Evolutionary conservation across 2,888 invertebrate genomes (phyloP).

Genomic region (Pseudococcus longispinus): DNA sequence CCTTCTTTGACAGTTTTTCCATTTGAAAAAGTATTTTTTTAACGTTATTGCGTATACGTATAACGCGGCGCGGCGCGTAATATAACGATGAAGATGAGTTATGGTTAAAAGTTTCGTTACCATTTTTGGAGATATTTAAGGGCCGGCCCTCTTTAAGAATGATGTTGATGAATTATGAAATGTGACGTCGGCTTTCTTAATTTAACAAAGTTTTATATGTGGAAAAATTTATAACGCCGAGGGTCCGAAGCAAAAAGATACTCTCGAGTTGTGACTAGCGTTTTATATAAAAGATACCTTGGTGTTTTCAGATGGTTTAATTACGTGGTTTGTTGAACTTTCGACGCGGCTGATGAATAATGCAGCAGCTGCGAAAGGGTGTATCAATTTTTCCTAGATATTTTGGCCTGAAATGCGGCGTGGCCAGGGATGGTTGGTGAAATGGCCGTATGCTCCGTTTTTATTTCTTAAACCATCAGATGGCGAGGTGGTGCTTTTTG

Average conservation of each 20-base stretch:
- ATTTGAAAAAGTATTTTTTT: conserved; percentile 18
- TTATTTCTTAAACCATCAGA: no score
- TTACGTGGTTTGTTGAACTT: neutral
- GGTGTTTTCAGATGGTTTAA: neutral
- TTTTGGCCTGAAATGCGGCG: no score
- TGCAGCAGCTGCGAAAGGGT: neutral
- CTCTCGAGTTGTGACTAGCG: neutral
- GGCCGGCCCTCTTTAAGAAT: neutral
- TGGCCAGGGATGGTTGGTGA: no score
- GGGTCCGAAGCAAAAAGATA: neutral
- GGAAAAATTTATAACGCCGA: neutral
- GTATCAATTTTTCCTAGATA: no score
- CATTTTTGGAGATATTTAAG: conserved; percentile 24
- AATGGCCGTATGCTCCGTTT: no score
- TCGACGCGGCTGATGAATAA: neutral
- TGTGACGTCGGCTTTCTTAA: conserved; percentile 24
- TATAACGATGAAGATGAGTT: conserved; percentile 31
- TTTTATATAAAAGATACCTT: neutral
- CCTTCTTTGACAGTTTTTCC: conserved; percentile 34
- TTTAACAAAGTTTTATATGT: conserved; percentile 1
- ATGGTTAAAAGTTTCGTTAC: conserved; percentile 14
- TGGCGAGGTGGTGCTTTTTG: no score
- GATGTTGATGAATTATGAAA: conserved; percentile 31
- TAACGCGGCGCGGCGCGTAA: neutral
- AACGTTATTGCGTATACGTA: neutral